Conservation (phyloP, 1,140 invertebrate genomes). For the Pemphigus obesinymphae region DNA sequence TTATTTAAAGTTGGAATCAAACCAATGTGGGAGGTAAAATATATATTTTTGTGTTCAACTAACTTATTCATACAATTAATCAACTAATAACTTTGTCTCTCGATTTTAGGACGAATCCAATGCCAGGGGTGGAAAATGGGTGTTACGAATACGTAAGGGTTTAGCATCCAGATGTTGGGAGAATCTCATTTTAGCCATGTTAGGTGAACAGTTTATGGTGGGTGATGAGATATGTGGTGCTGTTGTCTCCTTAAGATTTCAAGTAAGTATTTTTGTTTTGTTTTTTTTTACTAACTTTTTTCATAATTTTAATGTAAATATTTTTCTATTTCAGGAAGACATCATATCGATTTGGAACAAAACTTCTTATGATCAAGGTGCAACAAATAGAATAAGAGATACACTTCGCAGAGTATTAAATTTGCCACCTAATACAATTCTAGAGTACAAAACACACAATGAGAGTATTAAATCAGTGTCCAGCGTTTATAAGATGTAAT, state of each 20-base stretch:
- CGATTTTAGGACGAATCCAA: constrained; percentile 77
- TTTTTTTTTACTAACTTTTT: neutral
- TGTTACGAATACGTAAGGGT: constrained; percentile 88
- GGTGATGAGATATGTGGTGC: constrained; percentile 98
- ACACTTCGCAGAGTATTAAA: constrained; percentile 89
- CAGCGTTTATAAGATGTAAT: constrained; percentile 37
- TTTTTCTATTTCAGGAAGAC: constrained; percentile 91
- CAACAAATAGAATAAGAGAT: constrained; percentile 87
- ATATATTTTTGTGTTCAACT: neutral
- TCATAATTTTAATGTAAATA: constrained; percentile 43
- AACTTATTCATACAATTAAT: neutral
- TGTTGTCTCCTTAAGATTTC: constrained; percentile 89
- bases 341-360: constrained; percentile 97
- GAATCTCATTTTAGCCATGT: constrained; percentile 94
- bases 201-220: constrained; percentile 98
- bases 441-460: constrained; percentile 96
- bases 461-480: constrained; percentile 46
- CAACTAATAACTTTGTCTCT: constrained; percentile 14
- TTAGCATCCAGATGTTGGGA: constrained; percentile 96
- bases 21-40: constrained; percentile 51
- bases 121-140: constrained; percentile 94
- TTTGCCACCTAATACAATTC: constrained; percentile 81
- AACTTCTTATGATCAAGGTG: constrained; percentile 80
- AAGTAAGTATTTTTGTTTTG: constrained; percentile 56
- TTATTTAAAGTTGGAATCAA: constrained; percentile 97